Percentiles rank a stretch among this genome's conserved stretches.
Evolutionary conservation across 37 sponge, comb jelly and placozoan genomes (phyloP).

Genomic region (Oscarella lobularis): DNA sequence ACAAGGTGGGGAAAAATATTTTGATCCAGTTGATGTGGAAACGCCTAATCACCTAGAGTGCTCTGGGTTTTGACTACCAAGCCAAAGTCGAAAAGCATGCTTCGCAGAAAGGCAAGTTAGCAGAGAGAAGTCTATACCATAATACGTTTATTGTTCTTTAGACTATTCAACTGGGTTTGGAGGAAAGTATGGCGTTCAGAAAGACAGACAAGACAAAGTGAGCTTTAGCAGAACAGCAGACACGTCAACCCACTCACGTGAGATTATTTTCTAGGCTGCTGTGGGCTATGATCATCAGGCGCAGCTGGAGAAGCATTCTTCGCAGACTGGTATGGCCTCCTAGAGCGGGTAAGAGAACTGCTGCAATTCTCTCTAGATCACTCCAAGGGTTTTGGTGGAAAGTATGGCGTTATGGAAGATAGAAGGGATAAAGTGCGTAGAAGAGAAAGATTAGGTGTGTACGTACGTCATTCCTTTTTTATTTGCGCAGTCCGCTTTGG

Average conservation of each 20-base stretch:
- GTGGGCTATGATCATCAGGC: conserved; percentile 66
- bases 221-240: too few species aligned
- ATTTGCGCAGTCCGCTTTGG: conserved; percentile 42
- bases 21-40: background rate
- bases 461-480: background rate
- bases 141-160: background rate
- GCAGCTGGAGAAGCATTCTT: conserved; percentile 58
- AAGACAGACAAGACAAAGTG: conserved; percentile 10
- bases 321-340: conserved; percentile 67
- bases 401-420: conserved; percentile 71
- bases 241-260: too few species aligned
- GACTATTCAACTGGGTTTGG: conserved; percentile 26
- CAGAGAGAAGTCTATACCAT: background rate
- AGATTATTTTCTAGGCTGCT: conserved; percentile 55
- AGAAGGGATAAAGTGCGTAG: conserved; percentile 39
- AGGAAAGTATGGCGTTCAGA: conserved; percentile 21
- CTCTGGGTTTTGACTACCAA: conserved; percentile 70
- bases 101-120: conserved; percentile 71
- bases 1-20: too few species aligned
- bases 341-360: too few species aligned
- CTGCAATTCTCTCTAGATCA: background rate
- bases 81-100: conserved; percentile 56
- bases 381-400: conserved; percentile 81
- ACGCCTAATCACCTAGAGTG: conserved; percentile 34
- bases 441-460: conserved; percentile 12